Conservation (phyloP, 2,888 invertebrate species). For the Gryllus longicercus region DNA sequence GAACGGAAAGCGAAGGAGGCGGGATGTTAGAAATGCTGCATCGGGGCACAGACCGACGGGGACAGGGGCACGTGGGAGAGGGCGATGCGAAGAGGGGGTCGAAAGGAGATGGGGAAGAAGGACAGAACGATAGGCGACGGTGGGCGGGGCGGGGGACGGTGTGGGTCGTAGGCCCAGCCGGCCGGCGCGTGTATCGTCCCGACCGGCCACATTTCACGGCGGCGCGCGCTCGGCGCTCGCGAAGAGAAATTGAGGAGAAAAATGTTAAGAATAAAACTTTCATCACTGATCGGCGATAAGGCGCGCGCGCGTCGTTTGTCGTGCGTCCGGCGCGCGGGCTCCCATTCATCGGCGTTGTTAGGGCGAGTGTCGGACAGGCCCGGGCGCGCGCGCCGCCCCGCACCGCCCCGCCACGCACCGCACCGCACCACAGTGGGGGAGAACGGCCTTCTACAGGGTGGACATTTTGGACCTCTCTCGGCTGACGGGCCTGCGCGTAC, state of each 20-base stretch:
- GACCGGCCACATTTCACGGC: neutral
- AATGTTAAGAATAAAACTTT: neutral
- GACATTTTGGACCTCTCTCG: too few relatives aligned
- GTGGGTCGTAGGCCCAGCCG: neutral
- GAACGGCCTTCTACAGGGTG: too few relatives aligned
- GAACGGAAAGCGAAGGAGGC: too few relatives aligned
- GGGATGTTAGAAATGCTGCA: too few relatives aligned
- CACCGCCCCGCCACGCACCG: too few relatives aligned
- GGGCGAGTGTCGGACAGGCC: neutral
- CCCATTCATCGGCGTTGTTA: constrained; percentile 8
- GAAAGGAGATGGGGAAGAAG: too few relatives aligned
- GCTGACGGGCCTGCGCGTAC: too few relatives aligned
- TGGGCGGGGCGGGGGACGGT: neutral
- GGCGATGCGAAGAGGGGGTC: too few relatives aligned
- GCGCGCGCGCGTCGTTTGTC: neutral
- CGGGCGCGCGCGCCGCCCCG: too few relatives aligned
- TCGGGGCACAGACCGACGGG: too few relatives aligned
- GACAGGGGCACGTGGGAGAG: too few relatives aligned
- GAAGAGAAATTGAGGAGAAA: constrained; percentile 1
- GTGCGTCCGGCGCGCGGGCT: neutral
- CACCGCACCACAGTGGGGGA: too few relatives aligned
- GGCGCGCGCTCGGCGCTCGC: neutral
- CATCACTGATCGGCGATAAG: neutral
- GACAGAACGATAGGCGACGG: neutral
- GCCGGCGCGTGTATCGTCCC: neutral